These are phyloP conservation scores for Lonchura striata DNA, from an alignment of 2,113 vertebrate genomes.

Conservation along the genomic window DNA sequence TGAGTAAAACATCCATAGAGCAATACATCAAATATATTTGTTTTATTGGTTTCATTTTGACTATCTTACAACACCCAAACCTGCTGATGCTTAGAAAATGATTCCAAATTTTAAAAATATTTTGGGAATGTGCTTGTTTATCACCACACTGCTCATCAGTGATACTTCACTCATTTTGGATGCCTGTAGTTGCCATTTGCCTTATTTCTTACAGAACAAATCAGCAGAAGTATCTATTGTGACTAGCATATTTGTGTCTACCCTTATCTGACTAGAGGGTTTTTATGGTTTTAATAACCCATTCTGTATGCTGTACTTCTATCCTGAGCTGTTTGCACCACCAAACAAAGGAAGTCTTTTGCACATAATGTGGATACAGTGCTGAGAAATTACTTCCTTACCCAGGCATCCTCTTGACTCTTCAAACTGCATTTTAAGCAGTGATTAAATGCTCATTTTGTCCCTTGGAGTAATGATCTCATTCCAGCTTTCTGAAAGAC, in stretches of 20 bases:
- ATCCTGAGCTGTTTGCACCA: neutral
- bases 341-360: slow-evolving; percentile 60
- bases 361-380: slow-evolving; percentile 50
- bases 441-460: slow-evolving; percentile 53
- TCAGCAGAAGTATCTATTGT: slow-evolving; percentile 49
- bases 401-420: slow-evolving; percentile 51
- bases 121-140: slow-evolving; percentile 28
- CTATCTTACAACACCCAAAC: neutral
- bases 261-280: slow-evolving; percentile 22
- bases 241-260: slow-evolving; percentile 16
- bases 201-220: slow-evolving; percentile 38
- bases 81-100: slow-evolving; percentile 13
- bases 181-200: slow-evolving; percentile 37
- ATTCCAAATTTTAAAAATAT: slow-evolving; percentile 37
- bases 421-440: slow-evolving; percentile 60
- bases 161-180: slow-evolving; percentile 26
- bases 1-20: neutral
- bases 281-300: slow-evolving; percentile 55
- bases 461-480: slow-evolving; percentile 56
- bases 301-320: slow-evolving; percentile 31
- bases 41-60: slow-evolving; percentile 27
- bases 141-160: slow-evolving; percentile 28
- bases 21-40: neutral
- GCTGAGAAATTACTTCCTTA: slow-evolving; percentile 65
- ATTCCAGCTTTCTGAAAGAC: slow-evolving; percentile 39